phyloP scores from a whole-genome alignment of 2,888 invertebrate genomes.

The Philaethria dido region DNA sequence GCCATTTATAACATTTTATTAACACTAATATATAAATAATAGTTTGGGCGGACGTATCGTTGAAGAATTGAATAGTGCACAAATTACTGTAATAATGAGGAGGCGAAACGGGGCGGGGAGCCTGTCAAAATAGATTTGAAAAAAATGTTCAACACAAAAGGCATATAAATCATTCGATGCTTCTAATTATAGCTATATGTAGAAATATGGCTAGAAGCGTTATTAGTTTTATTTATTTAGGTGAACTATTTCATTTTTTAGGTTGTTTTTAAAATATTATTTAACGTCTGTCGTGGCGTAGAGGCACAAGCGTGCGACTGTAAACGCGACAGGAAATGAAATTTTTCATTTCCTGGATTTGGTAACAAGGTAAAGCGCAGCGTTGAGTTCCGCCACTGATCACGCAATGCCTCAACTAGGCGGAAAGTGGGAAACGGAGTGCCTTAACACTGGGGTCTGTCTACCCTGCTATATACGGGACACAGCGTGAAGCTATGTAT shows the following conservation, averaged over 20 bases:
- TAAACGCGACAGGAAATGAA: no score
- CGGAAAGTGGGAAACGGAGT: no score
- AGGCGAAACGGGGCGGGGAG: conserved; percentile 62
- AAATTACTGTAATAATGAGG: conserved; percentile 62
- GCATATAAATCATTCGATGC: conserved; percentile 1
- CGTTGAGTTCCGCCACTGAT: no score
- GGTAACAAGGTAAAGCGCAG: no score
- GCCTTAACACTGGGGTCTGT: no score
- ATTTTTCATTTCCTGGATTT: no score
- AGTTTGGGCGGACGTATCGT: conserved; percentile 57
- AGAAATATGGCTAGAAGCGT: not conserved
- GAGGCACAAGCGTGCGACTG: no score
- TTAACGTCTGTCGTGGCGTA: no score
- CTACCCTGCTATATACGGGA: no score
- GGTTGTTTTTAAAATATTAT: not conserved
- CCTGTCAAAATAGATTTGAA: conserved; percentile 35
- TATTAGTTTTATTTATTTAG: conserved; percentile 9
- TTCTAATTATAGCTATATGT: conserved; percentile 8
- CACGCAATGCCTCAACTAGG: no score
- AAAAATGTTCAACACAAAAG: conserved; percentile 22
- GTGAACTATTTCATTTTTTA: not conserved
- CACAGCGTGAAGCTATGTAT: no score
- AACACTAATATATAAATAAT: conserved; percentile 48
- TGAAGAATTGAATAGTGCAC: conserved; percentile 59
- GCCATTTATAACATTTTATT: conserved; percentile 21